A percentile compares a stretch with the other conserved stretches of the same genome.
phyloP scores from a whole-genome alignment of 2,797 vertebrate genomes.

The Chloroceryle amazona region DNA sequence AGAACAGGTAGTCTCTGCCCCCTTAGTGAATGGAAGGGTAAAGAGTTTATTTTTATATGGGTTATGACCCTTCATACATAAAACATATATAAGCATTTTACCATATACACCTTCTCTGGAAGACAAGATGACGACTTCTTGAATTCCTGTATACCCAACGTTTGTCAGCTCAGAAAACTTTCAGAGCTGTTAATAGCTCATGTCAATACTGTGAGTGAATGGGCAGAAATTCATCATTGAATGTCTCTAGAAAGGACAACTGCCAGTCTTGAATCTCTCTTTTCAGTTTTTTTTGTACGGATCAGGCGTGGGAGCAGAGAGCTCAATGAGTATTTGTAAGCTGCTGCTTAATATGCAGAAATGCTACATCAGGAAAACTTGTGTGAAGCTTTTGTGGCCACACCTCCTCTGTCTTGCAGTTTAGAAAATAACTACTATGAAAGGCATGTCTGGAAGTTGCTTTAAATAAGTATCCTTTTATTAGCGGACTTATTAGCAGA shows the following conservation, averaged over 20 bases:
- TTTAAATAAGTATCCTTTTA: slow-evolving; percentile 31
- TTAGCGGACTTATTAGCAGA: neutral
- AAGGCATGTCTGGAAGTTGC: slow-evolving; percentile 56
- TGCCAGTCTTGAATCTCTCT: slow-evolving; percentile 75
- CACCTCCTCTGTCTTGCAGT: slow-evolving; percentile 68
- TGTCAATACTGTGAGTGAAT: slow-evolving; percentile 80
- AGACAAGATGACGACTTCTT: slow-evolving; percentile 66
- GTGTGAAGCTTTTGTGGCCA: slow-evolving; percentile 73
- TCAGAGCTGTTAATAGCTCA: slow-evolving; percentile 80
- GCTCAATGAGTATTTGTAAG: slow-evolving; percentile 86
- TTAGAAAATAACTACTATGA: slow-evolving; percentile 60
- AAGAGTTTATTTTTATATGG: neutral
- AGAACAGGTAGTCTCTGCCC: neutral
- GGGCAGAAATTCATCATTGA: slow-evolving; percentile 80
- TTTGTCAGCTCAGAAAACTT: slow-evolving; percentile 79
- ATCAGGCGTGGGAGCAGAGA: slow-evolving; percentile 82
- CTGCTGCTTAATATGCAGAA: slow-evolving; percentile 89
- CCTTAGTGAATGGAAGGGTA: neutral
- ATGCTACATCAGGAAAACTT: slow-evolving; percentile 75
- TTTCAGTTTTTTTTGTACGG: slow-evolving; percentile 78
- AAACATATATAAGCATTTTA: neutral
- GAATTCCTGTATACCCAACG: slow-evolving; percentile 55
- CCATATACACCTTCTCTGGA: slow-evolving; percentile 48
- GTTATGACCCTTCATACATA: neutral
- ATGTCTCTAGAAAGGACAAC: slow-evolving; percentile 84